Base-by-base conservation (phyloP, 2,888 invertebrate genomes). In the Acanthococcus lagerstroemiae region DNA sequence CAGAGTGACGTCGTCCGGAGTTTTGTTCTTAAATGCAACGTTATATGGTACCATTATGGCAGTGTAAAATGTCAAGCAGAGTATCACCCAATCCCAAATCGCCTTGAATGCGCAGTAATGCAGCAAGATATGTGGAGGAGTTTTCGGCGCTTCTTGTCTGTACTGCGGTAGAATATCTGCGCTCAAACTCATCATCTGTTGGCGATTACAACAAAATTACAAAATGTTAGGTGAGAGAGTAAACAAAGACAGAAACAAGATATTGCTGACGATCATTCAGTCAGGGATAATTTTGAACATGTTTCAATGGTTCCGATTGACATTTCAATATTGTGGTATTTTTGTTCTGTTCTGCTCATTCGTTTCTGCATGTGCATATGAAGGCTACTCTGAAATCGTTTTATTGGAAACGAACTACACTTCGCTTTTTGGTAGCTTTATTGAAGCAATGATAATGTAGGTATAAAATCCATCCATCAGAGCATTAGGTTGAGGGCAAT, bases 51-150 rank as follows among this genome's bases (percentile, higher is more conserved):
- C 96, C 93, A 86, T 86, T 78, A 95, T 92, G 76, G 95, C 97
- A 73, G 99, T 99, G 84, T 99, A 99, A 84, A 99, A 97, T 74
- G 99, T 99, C 77, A 99, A 85, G 81, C 95, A 93, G 74, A 99
- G 86, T 78, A 99, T 99, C 79, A 99, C 92, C 99, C 99, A 99
- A 83, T 97, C 96, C 95, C 96, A 97, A 78, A 94, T 92, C 74
- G 93, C 91, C 83, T 97, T 94, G 84, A 97, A 97, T 75, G 96
- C 94, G 84, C 96, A 97, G 83, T 99, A 99, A 82, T 99, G 99
- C 74, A 99, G 86, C 74, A 99, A 85, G 78, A 99, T 99, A 82
- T 99, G 97, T 71, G 97, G 96, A 72, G 97, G 97, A 69, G 99
- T 99, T 81, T 97, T 99, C 72, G 99, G 99, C 70, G 97, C 96